Percentiles rank a stretch among this genome's conserved stretches.
phyloP scores from a whole-genome alignment of 2,797 vertebrate genomes.

The Thamnophis elegans region DNA sequence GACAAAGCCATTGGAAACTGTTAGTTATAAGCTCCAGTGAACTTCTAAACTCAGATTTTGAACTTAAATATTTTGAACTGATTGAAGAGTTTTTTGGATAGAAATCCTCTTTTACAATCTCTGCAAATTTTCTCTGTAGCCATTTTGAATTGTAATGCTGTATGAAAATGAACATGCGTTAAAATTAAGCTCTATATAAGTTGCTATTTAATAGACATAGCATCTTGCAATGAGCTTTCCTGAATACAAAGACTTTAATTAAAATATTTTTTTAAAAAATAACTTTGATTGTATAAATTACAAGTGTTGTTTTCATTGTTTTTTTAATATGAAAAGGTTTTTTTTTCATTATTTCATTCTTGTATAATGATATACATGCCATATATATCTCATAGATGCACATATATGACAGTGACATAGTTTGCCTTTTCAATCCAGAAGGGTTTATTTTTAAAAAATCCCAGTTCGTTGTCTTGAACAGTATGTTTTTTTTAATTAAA shows the following conservation, averaged over 20 bases:
- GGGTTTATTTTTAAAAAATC: not conserved
- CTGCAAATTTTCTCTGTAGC: not conserved
- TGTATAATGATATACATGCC: not conserved
- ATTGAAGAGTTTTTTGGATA: not conserved
- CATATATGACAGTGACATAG: not conserved
- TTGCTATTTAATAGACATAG: not conserved
- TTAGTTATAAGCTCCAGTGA: not conserved
- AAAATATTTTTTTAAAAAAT: not conserved
- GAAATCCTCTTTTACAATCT: not conserved
- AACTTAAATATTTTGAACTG: not conserved
- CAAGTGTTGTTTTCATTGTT: not conserved
- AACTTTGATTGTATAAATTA: not conserved
- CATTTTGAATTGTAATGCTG: not conserved
- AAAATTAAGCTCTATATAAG: not conserved
- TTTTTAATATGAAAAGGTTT: not conserved
- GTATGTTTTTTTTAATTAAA: not conserved
- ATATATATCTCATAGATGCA: not conserved
- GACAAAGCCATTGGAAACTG: not conserved
- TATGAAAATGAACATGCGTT: not conserved
- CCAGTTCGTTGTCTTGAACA: not conserved
- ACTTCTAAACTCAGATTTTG: not conserved
- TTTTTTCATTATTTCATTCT: not conserved
- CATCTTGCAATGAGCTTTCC: not conserved
- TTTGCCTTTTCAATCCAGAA: not conserved
- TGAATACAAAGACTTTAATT: not conserved